These are phyloP conservation scores for Brachyptera risi DNA, from an alignment of 2,888 invertebrate species.

Conservation along the genomic window DNA sequence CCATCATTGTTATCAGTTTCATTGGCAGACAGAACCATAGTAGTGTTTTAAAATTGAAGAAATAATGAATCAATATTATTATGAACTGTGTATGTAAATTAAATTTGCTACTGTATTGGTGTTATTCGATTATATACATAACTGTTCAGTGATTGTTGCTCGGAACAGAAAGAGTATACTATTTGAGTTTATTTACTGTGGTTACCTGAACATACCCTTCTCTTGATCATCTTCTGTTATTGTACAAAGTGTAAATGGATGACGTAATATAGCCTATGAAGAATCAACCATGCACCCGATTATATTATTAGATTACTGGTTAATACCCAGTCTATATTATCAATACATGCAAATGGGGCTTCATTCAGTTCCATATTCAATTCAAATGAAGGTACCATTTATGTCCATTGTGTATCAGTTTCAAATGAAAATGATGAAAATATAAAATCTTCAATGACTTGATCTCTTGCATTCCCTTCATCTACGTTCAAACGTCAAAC, in stretches of 20 bases:
- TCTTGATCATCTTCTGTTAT: slow-evolving; percentile 26
- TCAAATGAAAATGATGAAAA: no score
- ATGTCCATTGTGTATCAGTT: no score
- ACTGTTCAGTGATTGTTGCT: slow-evolving; percentile 35
- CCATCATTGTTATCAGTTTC: neutral
- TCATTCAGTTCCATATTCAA: no score
- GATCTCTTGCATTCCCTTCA: no score
- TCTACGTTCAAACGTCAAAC: no score
- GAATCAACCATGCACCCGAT: no score
- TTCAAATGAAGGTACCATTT: no score
- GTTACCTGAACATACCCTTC: slow-evolving; percentile 30
- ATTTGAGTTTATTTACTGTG: slow-evolving; percentile 34
- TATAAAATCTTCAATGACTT: no score
- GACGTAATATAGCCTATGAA: no score
- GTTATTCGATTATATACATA: slow-evolving; percentile 32
- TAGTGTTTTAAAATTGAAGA: slow-evolving; percentile 21
- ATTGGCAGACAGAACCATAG: slow-evolving; percentile 3
- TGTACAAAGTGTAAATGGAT: slow-evolving; percentile 34
- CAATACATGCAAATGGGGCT: no score
- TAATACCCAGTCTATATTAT: no score
- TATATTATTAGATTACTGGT: no score
- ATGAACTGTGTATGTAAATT: slow-evolving; percentile 33
- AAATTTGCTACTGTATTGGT: slow-evolving; percentile 35
- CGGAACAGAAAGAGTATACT: slow-evolving; percentile 30
- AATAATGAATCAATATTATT: slow-evolving; percentile 7